Conservation (phyloP, 2,888 invertebrate species). For the Lepas anatifera region DNA sequence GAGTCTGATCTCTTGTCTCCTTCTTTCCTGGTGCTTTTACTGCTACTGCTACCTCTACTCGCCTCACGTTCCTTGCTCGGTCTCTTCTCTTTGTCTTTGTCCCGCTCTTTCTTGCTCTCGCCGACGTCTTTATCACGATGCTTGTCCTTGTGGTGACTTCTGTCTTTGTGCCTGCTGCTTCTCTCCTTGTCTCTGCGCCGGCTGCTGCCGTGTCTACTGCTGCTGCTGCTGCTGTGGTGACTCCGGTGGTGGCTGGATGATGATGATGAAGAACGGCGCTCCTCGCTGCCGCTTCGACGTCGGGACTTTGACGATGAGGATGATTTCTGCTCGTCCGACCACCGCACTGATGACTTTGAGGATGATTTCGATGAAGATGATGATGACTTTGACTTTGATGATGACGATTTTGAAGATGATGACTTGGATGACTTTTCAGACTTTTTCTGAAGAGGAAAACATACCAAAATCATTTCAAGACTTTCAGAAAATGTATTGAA, state of each 20-base stretch:
- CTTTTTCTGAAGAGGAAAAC: background rate
- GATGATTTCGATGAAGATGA: slow-evolving; percentile 5
- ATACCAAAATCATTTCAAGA: background rate
- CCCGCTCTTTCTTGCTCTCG: slow-evolving; percentile 15
- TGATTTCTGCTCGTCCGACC: slow-evolving; percentile 17
- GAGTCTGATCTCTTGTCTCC: no score
- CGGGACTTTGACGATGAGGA: slow-evolving; percentile 13
- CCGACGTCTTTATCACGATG: slow-evolving; percentile 16
- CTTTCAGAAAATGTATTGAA: no score
- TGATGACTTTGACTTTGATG: slow-evolving; percentile 15
- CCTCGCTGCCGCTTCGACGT: slow-evolving; percentile 14
- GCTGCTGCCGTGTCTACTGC: slow-evolving; percentile 5
- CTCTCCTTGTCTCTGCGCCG: background rate
- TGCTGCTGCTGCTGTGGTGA: slow-evolving; percentile 14
- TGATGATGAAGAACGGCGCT: no score
- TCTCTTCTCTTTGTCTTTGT: slow-evolving; percentile 15
- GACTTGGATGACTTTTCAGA: no score
- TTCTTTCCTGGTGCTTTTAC: no score
- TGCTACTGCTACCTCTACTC: slow-evolving; percentile 7
- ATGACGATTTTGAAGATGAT: no score
- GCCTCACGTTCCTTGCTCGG: slow-evolving; percentile 17
- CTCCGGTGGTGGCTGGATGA: slow-evolving; percentile 3
- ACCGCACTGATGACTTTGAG: slow-evolving; percentile 9
- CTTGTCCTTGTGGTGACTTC: slow-evolving; percentile 7
- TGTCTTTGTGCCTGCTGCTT: slow-evolving; percentile 13